Evolutionary conservation across 1,140 invertebrate species (phyloP).

Genomic region (Drosophila hydei): DNA sequence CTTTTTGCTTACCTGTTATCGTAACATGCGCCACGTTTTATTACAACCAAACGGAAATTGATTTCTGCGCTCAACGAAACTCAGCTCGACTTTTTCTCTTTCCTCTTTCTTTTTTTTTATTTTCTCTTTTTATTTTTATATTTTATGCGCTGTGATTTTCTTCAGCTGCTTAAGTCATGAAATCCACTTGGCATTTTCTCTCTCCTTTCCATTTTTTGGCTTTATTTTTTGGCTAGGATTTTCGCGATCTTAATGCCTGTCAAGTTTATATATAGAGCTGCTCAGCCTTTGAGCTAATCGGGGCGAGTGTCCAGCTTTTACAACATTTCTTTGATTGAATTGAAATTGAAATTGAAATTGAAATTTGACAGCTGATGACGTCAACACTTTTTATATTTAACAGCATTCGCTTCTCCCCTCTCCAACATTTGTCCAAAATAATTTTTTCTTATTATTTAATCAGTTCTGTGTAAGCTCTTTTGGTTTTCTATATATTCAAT

Average conservation of each 20-base stretch:
- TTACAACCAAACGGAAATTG: constrained; percentile 64
- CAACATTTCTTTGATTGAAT: constrained; percentile 56
- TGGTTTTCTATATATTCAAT: not conserved
- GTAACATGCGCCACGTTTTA: constrained; percentile 55
- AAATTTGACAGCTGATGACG: constrained; percentile 59
- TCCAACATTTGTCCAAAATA: not conserved
- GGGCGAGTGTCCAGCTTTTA: constrained; percentile 42
- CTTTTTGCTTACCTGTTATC: constrained; percentile 41
- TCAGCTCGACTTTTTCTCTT: constrained; percentile 16
- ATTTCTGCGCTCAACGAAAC: constrained; percentile 42
- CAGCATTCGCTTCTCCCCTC: constrained; percentile 7
- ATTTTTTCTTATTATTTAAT: not conserved
- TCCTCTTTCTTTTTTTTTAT: not conserved
- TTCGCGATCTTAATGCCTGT: constrained; percentile 1
- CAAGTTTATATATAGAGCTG: not conserved
- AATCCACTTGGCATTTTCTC: constrained; percentile 10
- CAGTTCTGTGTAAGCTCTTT: not conserved
- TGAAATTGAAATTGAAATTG: constrained; percentile 54
- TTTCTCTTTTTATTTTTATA: constrained; percentile 20
- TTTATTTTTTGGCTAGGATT: constrained; percentile 4
- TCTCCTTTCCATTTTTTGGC: not conserved
- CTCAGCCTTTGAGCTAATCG: constrained; percentile 7
- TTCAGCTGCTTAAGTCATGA: constrained; percentile 60
- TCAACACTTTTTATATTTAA: constrained; percentile 37
- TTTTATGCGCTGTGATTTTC: constrained; percentile 47